phyloP scores from a whole-genome alignment of 2,888 invertebrate genomes.

The Drosophila gaucha region DNA sequence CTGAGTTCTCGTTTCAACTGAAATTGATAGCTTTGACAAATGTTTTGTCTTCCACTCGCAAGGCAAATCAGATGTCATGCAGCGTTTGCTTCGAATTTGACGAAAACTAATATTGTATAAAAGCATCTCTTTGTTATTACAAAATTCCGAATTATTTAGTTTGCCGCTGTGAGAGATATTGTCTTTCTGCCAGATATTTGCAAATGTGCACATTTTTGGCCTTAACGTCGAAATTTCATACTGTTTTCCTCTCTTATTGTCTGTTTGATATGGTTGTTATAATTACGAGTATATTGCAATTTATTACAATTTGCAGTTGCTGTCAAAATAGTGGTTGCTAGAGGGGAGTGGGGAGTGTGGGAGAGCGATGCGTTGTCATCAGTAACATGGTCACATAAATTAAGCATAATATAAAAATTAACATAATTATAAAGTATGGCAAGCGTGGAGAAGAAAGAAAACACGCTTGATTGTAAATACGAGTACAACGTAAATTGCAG shows the following conservation, averaged over 20 bases:
- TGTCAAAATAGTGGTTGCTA: background rate
- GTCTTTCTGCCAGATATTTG: no score
- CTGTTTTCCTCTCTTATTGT: conserved; percentile 17
- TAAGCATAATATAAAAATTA: conserved; percentile 69
- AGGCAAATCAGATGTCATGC: no score
- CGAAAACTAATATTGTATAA: no score
- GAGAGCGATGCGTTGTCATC: conserved; percentile 28
- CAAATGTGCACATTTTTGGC: no score
- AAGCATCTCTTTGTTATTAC: no score
- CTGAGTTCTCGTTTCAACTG: background rate
- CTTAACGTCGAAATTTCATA: no score
- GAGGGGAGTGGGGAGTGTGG: background rate
- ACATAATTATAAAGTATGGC: conserved; percentile 63
- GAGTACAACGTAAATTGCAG: conserved; percentile 23
- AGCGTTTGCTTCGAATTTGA: no score
- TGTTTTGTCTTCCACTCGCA: no score
- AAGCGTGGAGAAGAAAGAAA: conserved; percentile 5
- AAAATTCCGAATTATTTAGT: no score
- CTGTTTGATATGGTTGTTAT: conserved; percentile 6
- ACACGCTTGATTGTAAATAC: conserved; percentile 17
- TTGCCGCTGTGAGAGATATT: no score
- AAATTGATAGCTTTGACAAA: no score
- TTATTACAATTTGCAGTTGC: conserved; percentile 32
- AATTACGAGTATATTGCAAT: conserved; percentile 43
- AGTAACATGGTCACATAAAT: conserved; percentile 64